Conservation (phyloP, 2,888 invertebrate species). For the Noctua janthe region DNA sequence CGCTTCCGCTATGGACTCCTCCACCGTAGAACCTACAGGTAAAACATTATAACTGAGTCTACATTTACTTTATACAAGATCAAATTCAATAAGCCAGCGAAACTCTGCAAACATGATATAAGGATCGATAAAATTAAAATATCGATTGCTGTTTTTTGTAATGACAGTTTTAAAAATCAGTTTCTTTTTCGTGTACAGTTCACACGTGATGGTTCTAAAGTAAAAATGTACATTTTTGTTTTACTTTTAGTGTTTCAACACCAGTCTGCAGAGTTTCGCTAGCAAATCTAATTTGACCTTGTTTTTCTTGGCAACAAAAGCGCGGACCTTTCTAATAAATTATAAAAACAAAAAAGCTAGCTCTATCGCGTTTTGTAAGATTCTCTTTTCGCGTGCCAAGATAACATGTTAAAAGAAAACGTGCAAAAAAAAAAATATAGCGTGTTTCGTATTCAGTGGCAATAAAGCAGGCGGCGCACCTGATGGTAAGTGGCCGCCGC, state of each 20-base stretch:
- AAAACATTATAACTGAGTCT: not conserved
- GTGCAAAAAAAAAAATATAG: constrained; percentile 15
- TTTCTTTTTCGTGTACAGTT: no score
- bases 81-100: not conserved
- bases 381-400: not conserved
- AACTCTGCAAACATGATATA: not conserved
- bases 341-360: not conserved
- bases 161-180: not conserved
- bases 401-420: constrained; percentile 12
- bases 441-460: constrained; percentile 7
- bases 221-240: not conserved
- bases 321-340: not conserved
- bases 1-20: constrained; percentile 56
- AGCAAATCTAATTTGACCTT: not conserved
- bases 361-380: constrained; percentile 13
- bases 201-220: no score
- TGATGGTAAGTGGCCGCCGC: constrained; percentile 44
- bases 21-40: constrained; percentile 43
- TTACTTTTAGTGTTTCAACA: not conserved
- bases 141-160: not conserved
- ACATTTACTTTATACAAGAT: not conserved
- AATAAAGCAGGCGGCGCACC: constrained; percentile 45
- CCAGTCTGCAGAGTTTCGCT: not conserved
- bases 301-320: not conserved
- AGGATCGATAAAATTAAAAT: not conserved